Base-by-base conservation (phyloP, 2,797 vertebrate genomes). In the Protonibea diacanthus region DNA sequence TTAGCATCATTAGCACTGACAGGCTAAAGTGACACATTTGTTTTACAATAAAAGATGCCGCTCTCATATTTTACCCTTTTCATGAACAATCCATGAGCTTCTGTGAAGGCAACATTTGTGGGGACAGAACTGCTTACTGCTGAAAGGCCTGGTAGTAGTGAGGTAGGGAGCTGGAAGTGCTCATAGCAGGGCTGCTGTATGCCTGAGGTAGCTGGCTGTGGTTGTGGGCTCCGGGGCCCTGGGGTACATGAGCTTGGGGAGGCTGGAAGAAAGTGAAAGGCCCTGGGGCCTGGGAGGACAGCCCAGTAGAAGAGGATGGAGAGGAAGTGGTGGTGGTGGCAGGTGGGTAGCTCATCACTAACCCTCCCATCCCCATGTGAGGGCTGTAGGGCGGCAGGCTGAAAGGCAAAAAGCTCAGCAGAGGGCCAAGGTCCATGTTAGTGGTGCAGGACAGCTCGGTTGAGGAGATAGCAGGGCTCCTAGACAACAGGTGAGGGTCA, bases 141-240 rank as follows among this genome's bases (percentile, higher is more conserved):
- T 98, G 98, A 93, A 99, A 99, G 9, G 98, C 97, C 95, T 99
- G 98, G 93, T 99, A 98, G 92, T 99, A 99, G 88, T 97, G 97
- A 92, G 98, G 98, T 96, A 99, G 96, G 47, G 97, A 84, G 91
- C 89, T 97, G 83, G 97, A 96, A 83, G 96, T 96, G 90, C 96
- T 97, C 94, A 97, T 92, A 93, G 96, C 94, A 84, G 97, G 94
- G 86, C 95, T 96, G 83, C 96, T 96, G 93, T 97, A 98, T 42
- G 97, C 95, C 23, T 97, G 97, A 94, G 97, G 96, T 95, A 98
- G 91, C 95, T 95, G 95, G 89, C 93, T 95, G 81, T 93, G 93
- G 89, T 87, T 93, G 82, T 90, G 97, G 93, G 80, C 92, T 60
- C 95, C 94, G 0, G 96, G 85, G 82, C 96, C 96, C 0, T 96